Evolutionary conservation across 1,140 invertebrate genomes (phyloP).

Genomic region (Vanessa atalanta): DNA sequence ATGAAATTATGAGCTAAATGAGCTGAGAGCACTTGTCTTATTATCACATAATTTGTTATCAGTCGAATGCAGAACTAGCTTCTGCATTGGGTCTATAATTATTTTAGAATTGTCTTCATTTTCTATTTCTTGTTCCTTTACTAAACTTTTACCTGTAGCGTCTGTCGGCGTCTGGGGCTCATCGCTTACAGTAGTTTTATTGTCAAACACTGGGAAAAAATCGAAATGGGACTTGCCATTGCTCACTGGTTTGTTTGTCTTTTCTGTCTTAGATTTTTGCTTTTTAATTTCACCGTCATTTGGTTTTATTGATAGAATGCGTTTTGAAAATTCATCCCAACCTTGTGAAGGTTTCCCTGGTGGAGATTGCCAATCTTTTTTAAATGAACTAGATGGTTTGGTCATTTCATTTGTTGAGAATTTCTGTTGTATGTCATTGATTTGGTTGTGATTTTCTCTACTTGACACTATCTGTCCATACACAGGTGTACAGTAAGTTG

Average conservation of each 20-base stretch:
- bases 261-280: conserved; percentile 59
- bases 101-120: conserved; percentile 72
- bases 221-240: conserved; percentile 72
- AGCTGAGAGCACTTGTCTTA: conserved; percentile 75
- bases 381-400: conserved; percentile 71
- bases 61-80: conserved; percentile 77
- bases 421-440: conserved; percentile 75
- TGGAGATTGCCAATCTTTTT: conserved; percentile 65
- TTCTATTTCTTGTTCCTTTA: conserved; percentile 50
- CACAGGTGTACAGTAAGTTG: conserved; percentile 72
- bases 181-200: conserved; percentile 50
- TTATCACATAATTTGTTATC: conserved; percentile 79
- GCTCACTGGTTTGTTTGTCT: conserved; percentile 50
- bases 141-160: conserved; percentile 39
- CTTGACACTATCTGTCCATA: conserved; percentile 74
- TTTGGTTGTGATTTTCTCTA: conserved; percentile 76
- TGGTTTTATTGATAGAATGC: conserved; percentile 53
- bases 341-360: conserved; percentile 59
- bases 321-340: conserved; percentile 72
- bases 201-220: conserved; percentile 75
- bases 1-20: conserved; percentile 70
- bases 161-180: conserved; percentile 31
- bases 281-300: conserved; percentile 55
- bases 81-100: conserved; percentile 78
- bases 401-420: conserved; percentile 59